Percentiles rank a stretch among this genome's conserved stretches.
These are phyloP conservation scores for Mnemiopsis leidyi DNA, from an alignment of 37 sponge, comb jelly and placozoan species.

Conservation along the genomic window DNA sequence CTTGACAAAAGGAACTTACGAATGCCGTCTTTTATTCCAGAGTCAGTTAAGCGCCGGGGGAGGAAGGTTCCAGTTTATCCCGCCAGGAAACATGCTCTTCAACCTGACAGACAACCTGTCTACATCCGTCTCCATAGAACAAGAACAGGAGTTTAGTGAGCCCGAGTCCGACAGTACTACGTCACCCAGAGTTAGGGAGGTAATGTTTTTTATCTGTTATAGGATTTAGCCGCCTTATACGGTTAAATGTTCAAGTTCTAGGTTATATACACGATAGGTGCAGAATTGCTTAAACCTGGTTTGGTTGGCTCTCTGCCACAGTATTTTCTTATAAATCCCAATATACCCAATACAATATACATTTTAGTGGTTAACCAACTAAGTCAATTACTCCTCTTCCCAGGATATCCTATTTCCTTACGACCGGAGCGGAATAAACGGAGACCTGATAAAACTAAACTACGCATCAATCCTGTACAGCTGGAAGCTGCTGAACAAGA, in stretches of 20 bases:
- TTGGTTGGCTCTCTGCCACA: too few species aligned
- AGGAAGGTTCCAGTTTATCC: slow-evolving; percentile 40
- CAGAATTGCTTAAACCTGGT: too few species aligned
- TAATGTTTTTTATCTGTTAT: too few species aligned
- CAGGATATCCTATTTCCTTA: neutral
- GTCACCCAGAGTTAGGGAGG: neutral
- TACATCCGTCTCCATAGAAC: slow-evolving; percentile 26
- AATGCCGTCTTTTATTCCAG: too few species aligned
- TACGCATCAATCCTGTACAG: slow-evolving; percentile 40
- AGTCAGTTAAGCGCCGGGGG: neutral
- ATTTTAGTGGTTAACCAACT: too few species aligned
- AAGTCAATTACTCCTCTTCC: too few species aligned
- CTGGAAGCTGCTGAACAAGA: slow-evolving; percentile 19
- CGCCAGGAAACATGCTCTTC: slow-evolving; percentile 27
- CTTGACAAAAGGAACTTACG: too few species aligned
- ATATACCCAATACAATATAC: too few species aligned
- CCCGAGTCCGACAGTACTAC: slow-evolving; percentile 39
- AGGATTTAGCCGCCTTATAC: too few species aligned
- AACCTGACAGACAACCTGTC: neutral
- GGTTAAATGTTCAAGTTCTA: too few species aligned
- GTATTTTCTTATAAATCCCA: too few species aligned
- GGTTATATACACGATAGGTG: too few species aligned
- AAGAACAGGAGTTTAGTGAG: slow-evolving; percentile 19
- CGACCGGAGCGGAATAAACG: slow-evolving; percentile 49
- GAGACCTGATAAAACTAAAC: slow-evolving; percentile 48